phyloP scores from a whole-genome alignment of 2,797 vertebrate species.

The Halcyon smyrnensis region DNA sequence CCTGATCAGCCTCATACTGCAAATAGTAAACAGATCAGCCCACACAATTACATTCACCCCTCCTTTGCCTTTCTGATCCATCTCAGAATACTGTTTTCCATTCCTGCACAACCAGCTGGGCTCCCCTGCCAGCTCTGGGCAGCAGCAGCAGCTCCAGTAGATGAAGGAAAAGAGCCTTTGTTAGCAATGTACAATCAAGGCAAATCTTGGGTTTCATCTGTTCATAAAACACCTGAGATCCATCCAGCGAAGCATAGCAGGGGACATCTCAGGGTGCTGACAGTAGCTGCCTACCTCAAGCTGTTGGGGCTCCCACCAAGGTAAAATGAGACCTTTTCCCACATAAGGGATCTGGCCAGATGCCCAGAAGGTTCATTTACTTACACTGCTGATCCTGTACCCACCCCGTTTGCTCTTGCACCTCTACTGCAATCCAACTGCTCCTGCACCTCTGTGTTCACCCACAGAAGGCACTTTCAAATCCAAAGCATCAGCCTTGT shows the following conservation, averaged over 20 bases:
- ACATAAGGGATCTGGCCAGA: not conserved
- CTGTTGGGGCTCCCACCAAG: not conserved
- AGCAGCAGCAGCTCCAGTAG: not conserved
- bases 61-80: not conserved
- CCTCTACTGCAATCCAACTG: not conserved
- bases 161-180: not conserved
- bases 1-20: not conserved
- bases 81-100: not conserved
- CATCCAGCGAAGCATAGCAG: not conserved
- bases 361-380: not conserved
- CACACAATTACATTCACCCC: not conserved
- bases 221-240: not conserved
- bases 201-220: not conserved
- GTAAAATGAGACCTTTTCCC: not conserved
- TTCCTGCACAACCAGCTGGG: rapidly evolving
- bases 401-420: not conserved
- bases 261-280: not conserved
- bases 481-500: not conserved
- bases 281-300: not conserved
- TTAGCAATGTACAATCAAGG: not conserved
- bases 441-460: not conserved
- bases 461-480: rapidly evolving
- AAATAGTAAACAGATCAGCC: not conserved
- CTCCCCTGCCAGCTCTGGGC: not conserved
- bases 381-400: not conserved